Base-by-base conservation (phyloP, 1,140 invertebrate genomes). In the Fopius arisanus region DNA sequence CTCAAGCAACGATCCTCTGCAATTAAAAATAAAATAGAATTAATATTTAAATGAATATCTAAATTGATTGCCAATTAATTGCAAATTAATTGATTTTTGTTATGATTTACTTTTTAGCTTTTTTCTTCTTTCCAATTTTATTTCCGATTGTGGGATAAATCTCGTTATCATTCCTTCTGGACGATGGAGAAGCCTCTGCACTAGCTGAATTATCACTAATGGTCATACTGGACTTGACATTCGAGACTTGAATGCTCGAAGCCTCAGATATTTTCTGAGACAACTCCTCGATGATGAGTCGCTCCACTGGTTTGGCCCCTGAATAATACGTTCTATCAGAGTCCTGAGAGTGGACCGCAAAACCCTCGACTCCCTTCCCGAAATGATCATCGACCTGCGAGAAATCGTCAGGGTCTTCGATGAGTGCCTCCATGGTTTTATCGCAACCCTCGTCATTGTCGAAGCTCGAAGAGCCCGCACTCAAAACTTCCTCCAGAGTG, bases 1-100 rank as follows among this genome's bases (percentile, higher is more conserved):
- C 12, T 80, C 81, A 6, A 62, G 31, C 40, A 87, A 75, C 33
- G 80, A 82, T 33, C 84, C 84, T 40, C 87, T 88, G 75, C 0
- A 83, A 83, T 23, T 73, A 48, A 75, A 67, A 74, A 66, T n/a
- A 16, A 63, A 63, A 72, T n/a, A n/a, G n/a, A n/a, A n/a, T n/a
- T n/a, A n/a, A n/a, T n/a, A n/a, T n/a, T n/a, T n/a, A n/a, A n/a
- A n/a, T n/a, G 68, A 74, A 78, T 76, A 75, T 26, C 62, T 65
- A n/a, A 16, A 19, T 48, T 4, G 54, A 48, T 19, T 63, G 23
- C 14, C 14, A 16, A 43, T 43, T 43, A 54, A 19, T 41, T n/a
- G n/a, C n/a, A n/a, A n/a, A n/a, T n/a, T n/a, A n/a, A n/a, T n/a
- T n/a, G n/a, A n/a, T n/a, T n/a, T n/a, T n/a, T n/a, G n/a, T n/a